Conservation (phyloP, 2,113 vertebrate genomes). For the Laticauda laticaudata region DNA sequence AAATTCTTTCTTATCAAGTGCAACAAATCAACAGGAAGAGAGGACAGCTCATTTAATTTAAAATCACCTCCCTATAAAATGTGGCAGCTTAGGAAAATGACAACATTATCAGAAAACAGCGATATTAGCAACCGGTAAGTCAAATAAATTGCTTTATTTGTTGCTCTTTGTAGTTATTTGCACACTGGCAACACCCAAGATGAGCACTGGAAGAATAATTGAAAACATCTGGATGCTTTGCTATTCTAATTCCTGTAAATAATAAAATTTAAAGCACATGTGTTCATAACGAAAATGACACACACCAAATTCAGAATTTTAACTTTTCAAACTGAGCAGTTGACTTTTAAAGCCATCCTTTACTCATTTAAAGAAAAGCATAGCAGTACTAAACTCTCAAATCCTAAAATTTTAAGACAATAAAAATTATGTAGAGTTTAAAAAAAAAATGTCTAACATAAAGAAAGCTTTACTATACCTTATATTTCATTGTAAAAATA, state of each 20-base stretch:
- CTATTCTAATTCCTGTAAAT: conserved; percentile 6
- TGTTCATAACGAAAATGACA: conserved; percentile 12
- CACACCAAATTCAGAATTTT: background rate
- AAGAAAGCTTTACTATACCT: conserved; percentile 58
- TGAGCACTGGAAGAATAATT: background rate
- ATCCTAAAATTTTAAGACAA: conserved; percentile 6
- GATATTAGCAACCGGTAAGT: conserved; percentile 69
- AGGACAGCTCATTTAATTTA: conserved; percentile 49
- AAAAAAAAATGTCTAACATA: conserved; percentile 61
- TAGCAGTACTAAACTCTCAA: background rate
- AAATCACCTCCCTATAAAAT: conserved; percentile 65
- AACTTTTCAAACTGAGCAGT: background rate
- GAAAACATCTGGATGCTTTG: conserved; percentile 20
- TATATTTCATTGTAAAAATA: conserved; percentile 59
- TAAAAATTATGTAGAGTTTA: conserved; percentile 35
- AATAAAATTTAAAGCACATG: conserved; percentile 12
- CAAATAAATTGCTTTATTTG: background rate
- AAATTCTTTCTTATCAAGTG: conserved; percentile 40
- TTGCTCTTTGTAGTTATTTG: conserved; percentile 1
- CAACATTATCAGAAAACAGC: conserved; percentile 53
- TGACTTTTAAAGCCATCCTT: background rate
- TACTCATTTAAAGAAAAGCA: conserved; percentile 28
- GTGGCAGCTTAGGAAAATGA: conserved; percentile 66
- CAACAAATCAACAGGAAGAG: conserved; percentile 45
- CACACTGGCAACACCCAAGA: conserved; percentile 6